Percentiles rank a stretch among this genome's conserved stretches.
These are phyloP conservation scores for Drosophila lacicola DNA, from an alignment of 2,888 invertebrate genomes.

Conservation along the genomic window DNA sequence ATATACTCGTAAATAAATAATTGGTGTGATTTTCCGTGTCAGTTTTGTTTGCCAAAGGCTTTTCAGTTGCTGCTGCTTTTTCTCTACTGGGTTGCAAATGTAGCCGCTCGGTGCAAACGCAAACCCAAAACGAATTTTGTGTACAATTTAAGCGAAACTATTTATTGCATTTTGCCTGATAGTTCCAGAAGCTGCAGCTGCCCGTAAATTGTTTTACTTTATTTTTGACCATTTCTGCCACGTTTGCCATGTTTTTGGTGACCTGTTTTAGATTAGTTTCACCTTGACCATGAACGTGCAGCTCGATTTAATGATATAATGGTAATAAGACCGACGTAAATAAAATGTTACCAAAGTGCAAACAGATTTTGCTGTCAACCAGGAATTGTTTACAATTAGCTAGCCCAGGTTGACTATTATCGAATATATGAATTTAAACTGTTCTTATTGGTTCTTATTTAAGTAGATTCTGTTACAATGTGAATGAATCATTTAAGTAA, in stretches of 20 bases:
- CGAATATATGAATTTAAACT: neutral
- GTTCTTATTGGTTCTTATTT: neutral
- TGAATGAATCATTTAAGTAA: slow-evolving; percentile 12
- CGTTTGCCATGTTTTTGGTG: slow-evolving; percentile 20
- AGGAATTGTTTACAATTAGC: slow-evolving; percentile 2
- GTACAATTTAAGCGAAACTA: slow-evolving; percentile 44
- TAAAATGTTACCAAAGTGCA: slow-evolving; percentile 18
- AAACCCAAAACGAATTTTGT: slow-evolving; percentile 16
- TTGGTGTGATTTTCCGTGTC: slow-evolving; percentile 70
- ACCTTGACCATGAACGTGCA: slow-evolving; percentile 74
- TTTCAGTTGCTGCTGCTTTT: slow-evolving; percentile 33
- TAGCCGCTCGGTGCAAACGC: slow-evolving; percentile 38
- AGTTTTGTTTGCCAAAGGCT: slow-evolving; percentile 55
- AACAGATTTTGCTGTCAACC: neutral
- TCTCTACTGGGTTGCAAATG: slow-evolving; percentile 44
- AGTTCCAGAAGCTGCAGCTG: slow-evolving; percentile 42
- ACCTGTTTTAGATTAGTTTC: slow-evolving; percentile 20
- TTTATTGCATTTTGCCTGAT: slow-evolving; percentile 45
- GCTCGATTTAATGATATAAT: slow-evolving; percentile 4
- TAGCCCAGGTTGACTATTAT: slow-evolving; percentile 1
- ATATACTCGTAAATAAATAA: slow-evolving; percentile 40
- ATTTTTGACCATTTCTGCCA: slow-evolving; percentile 16
- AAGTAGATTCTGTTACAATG: neutral
- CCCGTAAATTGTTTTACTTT: slow-evolving; percentile 20
- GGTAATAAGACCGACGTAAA: slow-evolving; percentile 1